Conservation (phyloP, 1,140 invertebrate species). For the Chironomus tepperi region DNA sequence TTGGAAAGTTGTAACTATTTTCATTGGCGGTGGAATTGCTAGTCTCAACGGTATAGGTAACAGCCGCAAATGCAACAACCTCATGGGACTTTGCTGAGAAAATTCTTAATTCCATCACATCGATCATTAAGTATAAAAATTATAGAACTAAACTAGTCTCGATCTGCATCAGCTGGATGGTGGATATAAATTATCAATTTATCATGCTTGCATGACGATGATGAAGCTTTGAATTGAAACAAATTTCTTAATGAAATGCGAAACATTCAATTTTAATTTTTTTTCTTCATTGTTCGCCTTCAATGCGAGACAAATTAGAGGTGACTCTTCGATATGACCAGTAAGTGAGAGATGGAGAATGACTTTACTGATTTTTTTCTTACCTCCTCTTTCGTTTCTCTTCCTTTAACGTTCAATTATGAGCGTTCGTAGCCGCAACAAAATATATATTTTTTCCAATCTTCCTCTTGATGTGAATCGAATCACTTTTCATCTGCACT, state of each 20-base stretch:
- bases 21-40: too few species aligned
- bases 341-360: background rate
- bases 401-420: background rate
- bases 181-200: background rate
- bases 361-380: background rate
- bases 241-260: constrained; percentile 8
- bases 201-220: background rate
- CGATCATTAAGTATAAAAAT: too few species aligned
- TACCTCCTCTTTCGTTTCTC: too few species aligned
- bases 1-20: too few species aligned
- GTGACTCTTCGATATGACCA: background rate
- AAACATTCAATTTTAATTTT: constrained; percentile 14
- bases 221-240: background rate
- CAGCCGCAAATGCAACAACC: too few species aligned
- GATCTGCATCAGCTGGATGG: too few species aligned
- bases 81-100: too few species aligned
- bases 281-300: background rate
- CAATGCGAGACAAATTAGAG: constrained; percentile 4
- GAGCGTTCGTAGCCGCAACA: background rate
- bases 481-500: background rate
- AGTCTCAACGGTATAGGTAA: too few species aligned
- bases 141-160: too few species aligned
- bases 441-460: background rate
- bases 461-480: background rate
- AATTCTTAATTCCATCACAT: too few species aligned